Conservation (phyloP, 64 coral and sea anemone species). For the Pocillopora damicornis region DNA sequence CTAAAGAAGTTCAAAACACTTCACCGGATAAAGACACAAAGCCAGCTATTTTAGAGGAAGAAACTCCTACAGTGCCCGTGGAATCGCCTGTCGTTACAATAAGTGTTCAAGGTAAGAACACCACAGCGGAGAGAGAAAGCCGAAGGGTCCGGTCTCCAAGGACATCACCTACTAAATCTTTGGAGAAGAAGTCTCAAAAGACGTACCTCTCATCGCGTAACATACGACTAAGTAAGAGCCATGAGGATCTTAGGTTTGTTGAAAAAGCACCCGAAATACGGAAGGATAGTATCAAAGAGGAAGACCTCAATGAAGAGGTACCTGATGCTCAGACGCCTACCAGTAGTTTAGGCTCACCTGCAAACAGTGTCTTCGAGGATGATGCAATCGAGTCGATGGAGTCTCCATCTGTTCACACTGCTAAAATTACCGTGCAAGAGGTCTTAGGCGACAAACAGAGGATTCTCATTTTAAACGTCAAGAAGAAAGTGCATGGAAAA, state of each 20-base stretch:
- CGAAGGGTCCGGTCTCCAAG: not conserved
- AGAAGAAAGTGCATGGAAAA: conserved; percentile 67
- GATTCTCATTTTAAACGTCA: conserved; percentile 80
- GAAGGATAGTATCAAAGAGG: conserved; percentile 17
- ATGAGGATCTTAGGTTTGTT: conserved; percentile 24
- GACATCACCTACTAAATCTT: not conserved
- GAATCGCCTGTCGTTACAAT: not conserved
- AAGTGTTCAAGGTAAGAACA: not conserved
- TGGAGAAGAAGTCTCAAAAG: not conserved
- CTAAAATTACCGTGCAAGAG: conserved; percentile 77
- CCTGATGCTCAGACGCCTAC: not conserved
- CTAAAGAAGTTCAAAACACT: not conserved
- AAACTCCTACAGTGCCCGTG: not conserved
- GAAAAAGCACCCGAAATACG: not conserved
- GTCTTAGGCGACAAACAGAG: conserved; percentile 54
- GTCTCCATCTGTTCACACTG: conserved; percentile 46
- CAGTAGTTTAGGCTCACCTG: not conserved
- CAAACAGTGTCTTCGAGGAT: not conserved
- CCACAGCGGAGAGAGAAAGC: not conserved
- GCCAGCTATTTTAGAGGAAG: not conserved
- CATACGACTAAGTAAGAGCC: conserved; percentile 30
- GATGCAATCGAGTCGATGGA: conserved; percentile 23
- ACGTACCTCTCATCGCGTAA: conserved; percentile 17
- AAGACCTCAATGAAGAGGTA: not conserved
- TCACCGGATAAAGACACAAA: not conserved